Base-by-base conservation (phyloP, 2,797 vertebrate genomes). In the Threskiornis aethiopicus region DNA sequence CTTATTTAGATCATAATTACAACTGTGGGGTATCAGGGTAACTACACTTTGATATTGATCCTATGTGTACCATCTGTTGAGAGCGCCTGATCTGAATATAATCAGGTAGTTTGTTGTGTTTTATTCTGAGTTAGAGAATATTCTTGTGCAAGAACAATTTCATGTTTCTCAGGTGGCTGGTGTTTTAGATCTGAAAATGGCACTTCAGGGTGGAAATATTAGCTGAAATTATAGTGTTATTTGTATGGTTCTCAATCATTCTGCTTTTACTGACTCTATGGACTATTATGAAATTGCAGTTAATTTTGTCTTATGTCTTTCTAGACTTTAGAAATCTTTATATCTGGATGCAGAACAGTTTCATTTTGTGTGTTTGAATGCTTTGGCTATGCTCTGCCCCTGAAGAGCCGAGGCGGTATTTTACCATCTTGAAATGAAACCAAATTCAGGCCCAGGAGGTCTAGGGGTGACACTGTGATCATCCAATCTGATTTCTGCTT, bases 1-100 rank as follows among this genome's bases (percentile, higher is more conserved):
- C 58, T 90, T 89, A 79, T 94, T 96, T 93, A 96, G 66, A 80
- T 91, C 39, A 59, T 95, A 94, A 95, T 90, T 95, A 94, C 55
- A 77, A 84, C 88, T 87, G 70, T 67, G 77, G 64, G 47, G 41
- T 91, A 90, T 93, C 76, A 88, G 62, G 69, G 44, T 66, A 89
- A 66, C 73, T 55, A 39, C n/a, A 84, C 49, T 84, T 89, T 49
- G 44, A 52, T 95, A 95, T 79, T 93, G 90, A 95, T 94, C 93
- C 51, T 91, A 18, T 31, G 83, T 33, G 37, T 92, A 93, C 84
- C 88, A 94, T 96, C 93, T 97, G 91, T 90, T 89, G 77, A 55
- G 55, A 76, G 12, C 59, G n/a, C 15, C 73, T 94, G 85, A 77
- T 86, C 51, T 73, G 94, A 95, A 95, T 89, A 55, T 52, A 87